These are phyloP conservation scores for Rhagonycha fulva DNA, from an alignment of 2,888 invertebrate genomes.

Conservation along the genomic window DNA sequence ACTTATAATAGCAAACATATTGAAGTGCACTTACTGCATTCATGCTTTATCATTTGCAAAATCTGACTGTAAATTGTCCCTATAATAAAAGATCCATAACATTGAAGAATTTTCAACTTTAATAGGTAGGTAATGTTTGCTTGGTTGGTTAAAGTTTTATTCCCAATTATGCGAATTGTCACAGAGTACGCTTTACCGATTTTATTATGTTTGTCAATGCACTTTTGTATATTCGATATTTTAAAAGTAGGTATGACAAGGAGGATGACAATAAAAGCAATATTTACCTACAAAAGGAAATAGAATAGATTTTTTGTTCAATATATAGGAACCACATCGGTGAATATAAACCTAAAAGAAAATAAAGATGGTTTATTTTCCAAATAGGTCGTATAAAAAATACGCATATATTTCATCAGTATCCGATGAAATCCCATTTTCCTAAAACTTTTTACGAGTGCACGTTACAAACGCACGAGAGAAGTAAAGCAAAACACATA, in stretches of 20 bases:
- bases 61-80: constrained; percentile 27
- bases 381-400: constrained; percentile 35
- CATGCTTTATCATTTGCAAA: constrained; percentile 30
- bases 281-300: constrained; percentile 30
- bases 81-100: constrained; percentile 16
- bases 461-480: constrained; percentile 23
- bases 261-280: constrained; percentile 27
- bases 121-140: constrained; percentile 16
- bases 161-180: constrained; percentile 28
- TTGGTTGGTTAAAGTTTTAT: constrained; percentile 22
- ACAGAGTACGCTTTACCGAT: constrained; percentile 30
- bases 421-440: constrained; percentile 35
- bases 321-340: constrained; percentile 25
- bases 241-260: constrained; percentile 30
- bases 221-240: constrained; percentile 32
- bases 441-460: constrained; percentile 36
- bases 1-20: constrained; percentile 3
- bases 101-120: constrained; percentile 11
- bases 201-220: constrained; percentile 29
- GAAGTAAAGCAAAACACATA: constrained; percentile 34
- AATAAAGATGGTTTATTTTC: constrained; percentile 33
- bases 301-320: constrained; percentile 27
- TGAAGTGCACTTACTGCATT: constrained; percentile 14
- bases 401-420: constrained; percentile 36
- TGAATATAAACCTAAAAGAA: constrained; percentile 30